Evolutionary conservation across 2,888 invertebrate species (phyloP), one percentile per base, ranked within the genome.

Genomic region (Sminthurides aquaticus): DNA sequence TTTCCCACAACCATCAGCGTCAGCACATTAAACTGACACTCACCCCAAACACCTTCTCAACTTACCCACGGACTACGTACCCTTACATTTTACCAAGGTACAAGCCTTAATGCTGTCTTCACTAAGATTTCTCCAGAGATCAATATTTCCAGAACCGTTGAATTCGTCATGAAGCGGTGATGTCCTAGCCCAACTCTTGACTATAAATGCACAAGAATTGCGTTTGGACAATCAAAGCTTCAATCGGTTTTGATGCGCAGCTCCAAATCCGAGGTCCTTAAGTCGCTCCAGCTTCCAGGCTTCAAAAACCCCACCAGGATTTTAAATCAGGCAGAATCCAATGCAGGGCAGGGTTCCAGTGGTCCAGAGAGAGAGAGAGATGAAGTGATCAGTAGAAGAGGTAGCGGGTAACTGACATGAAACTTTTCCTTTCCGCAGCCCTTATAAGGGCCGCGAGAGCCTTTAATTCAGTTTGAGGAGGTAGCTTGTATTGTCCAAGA

Each of bases 221-320:
- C 82, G 80, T 84, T 84, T 84, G 84, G 84, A 84, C 84, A 84
- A 84, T 84, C 85, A 85, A 79, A 80, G 84, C 82, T 80, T 80
- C 70, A 64, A 67, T 67, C 64, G 64, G 64, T 52, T 20, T 22
- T 5, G 52, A 15, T 18, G 52, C 18, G 20, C 5, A 52, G 3
- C 15, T 52, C 20, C 5, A 20, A 22, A 8, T 5, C 52, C 20
- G 22, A 52, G 5, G 18, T 18, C 22, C 43, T 18, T 43, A 11
- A 52, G 52, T 52, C 22, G 52, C 18, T 20, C 20, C 18, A 18
- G 52, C 5, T 52, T 20, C 52, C 15, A 52, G 52, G 5, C 5
- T 18, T 52, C 52, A 52, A 52, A 52, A 8, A 5, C 43, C 43
- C 5, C 43, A 34, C 43, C 15, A 15, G 43, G 5, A 15, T 15